Conservation (phyloP, 2,113 vertebrate genomes). For the Nipponia nippon region DNA sequence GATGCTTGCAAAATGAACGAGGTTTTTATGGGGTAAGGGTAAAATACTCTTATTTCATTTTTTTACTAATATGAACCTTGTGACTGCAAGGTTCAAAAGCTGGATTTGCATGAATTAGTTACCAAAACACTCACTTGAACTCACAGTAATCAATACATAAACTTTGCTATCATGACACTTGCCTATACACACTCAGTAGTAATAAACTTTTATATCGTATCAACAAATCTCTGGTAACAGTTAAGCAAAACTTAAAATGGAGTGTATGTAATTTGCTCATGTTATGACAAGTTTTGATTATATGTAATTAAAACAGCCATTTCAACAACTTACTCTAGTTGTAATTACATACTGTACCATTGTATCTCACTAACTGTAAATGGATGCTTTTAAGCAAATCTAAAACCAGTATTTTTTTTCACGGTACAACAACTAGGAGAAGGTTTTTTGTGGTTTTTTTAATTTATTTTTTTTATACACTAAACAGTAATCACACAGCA, state of each 20-base stretch:
- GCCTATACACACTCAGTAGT: constrained; percentile 69
- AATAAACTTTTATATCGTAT: constrained; percentile 66
- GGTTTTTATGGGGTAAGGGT: not conserved
- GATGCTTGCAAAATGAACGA: constrained; percentile 13
- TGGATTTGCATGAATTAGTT: constrained; percentile 56
- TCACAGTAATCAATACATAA: constrained; percentile 61
- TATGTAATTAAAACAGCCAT: constrained; percentile 75
- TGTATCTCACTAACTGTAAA: constrained; percentile 75
- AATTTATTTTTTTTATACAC: constrained; percentile 18
- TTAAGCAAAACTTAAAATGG: constrained; percentile 68
- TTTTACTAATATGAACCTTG: constrained; percentile 46
- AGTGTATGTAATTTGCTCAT: constrained; percentile 61
- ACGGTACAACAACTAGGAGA: constrained; percentile 77
- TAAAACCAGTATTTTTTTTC: constrained; percentile 72
- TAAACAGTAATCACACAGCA: constrained; percentile 77
- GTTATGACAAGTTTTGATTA: constrained; percentile 69
- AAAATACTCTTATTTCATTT: constrained; percentile 46
- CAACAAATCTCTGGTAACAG: constrained; percentile 67
- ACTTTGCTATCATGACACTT: constrained; percentile 68
- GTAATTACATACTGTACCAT: constrained; percentile 78
- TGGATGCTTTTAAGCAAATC: constrained; percentile 63
- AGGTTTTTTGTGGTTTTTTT: not conserved
- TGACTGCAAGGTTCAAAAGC: constrained; percentile 50
- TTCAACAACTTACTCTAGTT: constrained; percentile 77
- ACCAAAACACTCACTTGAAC: constrained; percentile 66